Evolutionary conservation across 1,140 invertebrate species (phyloP).

Genomic region (Drosophila busckii): DNA sequence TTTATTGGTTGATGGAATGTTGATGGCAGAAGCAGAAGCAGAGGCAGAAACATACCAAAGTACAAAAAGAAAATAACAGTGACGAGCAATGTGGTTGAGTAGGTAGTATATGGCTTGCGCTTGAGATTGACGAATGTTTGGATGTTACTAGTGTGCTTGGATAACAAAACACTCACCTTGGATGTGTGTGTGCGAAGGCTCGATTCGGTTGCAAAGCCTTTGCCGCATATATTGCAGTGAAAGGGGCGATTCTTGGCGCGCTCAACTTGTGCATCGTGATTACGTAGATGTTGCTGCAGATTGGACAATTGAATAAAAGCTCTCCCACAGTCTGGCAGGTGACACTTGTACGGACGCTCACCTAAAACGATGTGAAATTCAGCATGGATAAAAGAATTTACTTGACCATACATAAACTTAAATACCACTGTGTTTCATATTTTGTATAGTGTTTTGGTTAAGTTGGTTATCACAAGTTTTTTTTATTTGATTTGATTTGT

Average conservation of each 20-base stretch:
- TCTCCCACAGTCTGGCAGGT: conserved; percentile 95
- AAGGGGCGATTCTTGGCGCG: conserved; percentile 96
- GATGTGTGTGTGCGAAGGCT: conserved; percentile 96
- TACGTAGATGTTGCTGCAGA: conserved; percentile 96
- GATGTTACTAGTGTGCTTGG: not conserved
- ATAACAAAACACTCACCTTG: conserved; percentile 88
- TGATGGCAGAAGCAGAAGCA: not conserved
- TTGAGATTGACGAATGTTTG: not conserved
- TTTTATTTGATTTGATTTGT: no score
- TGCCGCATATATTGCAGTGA: conserved; percentile 97
- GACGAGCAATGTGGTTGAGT: no score
- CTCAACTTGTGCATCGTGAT: conserved; percentile 97
- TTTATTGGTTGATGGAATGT: no score
- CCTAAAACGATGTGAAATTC: conserved; percentile 88
- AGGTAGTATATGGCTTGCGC: not conserved
- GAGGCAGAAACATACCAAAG: no score
- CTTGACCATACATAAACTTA: no score
- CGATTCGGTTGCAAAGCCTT: conserved; percentile 97
- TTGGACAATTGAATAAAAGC: conserved; percentile 99
- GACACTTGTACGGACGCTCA: conserved; percentile 97
- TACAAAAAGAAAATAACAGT: not conserved
- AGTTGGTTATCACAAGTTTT: no score
- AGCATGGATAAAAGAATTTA: no score
- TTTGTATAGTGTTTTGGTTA: no score
- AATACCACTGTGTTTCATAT: no score